phyloP scores from a whole-genome alignment of 2,113 vertebrate species.

The Phyllostomus hastatus region DNA sequence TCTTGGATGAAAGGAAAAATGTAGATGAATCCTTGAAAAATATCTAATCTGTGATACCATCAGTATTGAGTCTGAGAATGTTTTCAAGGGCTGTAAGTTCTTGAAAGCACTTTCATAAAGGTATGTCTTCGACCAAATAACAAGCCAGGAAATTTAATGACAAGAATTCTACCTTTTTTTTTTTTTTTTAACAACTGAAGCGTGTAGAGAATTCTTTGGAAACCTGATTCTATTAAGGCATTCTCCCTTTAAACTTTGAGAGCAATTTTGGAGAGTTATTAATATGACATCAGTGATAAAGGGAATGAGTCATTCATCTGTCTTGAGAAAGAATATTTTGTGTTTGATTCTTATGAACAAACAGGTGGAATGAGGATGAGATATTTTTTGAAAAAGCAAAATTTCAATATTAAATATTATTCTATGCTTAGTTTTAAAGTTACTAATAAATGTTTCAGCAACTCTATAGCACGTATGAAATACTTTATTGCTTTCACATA shows the following conservation, averaged over 20 bases:
- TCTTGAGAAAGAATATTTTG: slow-evolving; percentile 17
- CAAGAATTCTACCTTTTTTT: neutral
- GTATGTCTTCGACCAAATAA: neutral
- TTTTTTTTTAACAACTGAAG: neutral
- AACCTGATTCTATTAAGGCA: neutral
- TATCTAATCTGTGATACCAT: neutral
- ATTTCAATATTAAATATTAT: neutral
- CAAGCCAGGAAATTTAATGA: neutral
- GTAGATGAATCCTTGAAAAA: neutral
- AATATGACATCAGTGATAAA: neutral
- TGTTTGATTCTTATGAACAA: neutral
- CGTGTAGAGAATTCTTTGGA: neutral
- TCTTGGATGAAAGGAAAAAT: neutral
- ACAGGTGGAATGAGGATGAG: neutral
- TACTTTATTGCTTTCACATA: neutral
- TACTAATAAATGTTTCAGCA: neutral
- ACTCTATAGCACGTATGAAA: neutral
- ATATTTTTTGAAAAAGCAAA: slow-evolving; percentile 30
- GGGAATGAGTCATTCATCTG: neutral
- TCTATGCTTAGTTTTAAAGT: slow-evolving; percentile 11
- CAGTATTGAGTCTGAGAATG: neutral
- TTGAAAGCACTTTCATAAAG: neutral
- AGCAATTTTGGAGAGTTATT: neutral
- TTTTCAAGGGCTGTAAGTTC: neutral
- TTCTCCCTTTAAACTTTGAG: neutral